Base-by-base conservation (phyloP, 1,140 invertebrate species). In the Caenorhabditis tropicalis region DNA sequence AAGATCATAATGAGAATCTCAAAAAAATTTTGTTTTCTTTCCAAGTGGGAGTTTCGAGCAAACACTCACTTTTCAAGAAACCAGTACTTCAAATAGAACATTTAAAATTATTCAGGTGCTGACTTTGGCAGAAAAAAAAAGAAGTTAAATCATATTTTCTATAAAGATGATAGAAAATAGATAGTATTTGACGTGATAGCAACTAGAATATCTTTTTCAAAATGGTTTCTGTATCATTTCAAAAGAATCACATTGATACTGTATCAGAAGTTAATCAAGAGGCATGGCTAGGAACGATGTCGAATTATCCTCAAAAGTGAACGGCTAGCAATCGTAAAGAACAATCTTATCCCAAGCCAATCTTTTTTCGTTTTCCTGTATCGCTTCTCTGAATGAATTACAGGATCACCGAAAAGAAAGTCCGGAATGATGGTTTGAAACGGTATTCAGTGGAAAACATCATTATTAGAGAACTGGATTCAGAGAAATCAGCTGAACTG, bases 261-360 rank as follows among this genome's bases (percentile, higher is more conserved):
- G 53, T 9, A 58, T 58, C 27, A 7, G 6, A 24, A 29, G 53
- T 58, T 29, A 58, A 29, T 29, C 53, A 29, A 58, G 27, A 58
- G 15, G 1, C 21, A 19, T 15, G 16, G 58, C 16, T n/a, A 19
- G 29, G 19, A 65, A 36, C 16, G n/a, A 6, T 65, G 33, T n/a
- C 15, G 16, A n/a, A 65, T 65, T 36, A 16, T 65, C 58, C 33
- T 6, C 19, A 31, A 33, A 65, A 65, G 21, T 36, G 58, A 65
- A 65, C 29, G 3, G 36, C 16, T 9, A 24, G 6, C 29, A 65
- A 65, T 65, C 58, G 58, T 65, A 65, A 65, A 65, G 58, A 65
- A 65, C 29, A 65, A 65, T 65, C 58, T 65, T 65, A 65, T 65
- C 58, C 58, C 58, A 36, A n/a, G 29, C 7, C 29, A 65, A 65